Evolutionary conservation across 1,140 invertebrate species (phyloP).

Genomic region (Pteromalus puparum): DNA sequence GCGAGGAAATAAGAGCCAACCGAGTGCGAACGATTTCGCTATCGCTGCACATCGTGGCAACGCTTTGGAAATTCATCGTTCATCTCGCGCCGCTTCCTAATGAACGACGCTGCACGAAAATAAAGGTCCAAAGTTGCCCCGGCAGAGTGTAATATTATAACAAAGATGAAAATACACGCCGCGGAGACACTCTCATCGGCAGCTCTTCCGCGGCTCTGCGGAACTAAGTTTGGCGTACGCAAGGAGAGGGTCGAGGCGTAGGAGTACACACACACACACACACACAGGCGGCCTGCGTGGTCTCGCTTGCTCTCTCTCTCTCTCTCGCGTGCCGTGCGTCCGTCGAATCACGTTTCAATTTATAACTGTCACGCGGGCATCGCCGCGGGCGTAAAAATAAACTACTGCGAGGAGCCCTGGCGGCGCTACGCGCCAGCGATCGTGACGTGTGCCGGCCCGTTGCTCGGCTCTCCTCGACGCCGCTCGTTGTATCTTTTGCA

Average conservation of each 20-base stretch:
- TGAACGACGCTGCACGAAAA: conserved; percentile 1
- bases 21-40: neutral
- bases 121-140: conserved; percentile 1
- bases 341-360: conserved; percentile 64
- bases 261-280: conserved; percentile 35
- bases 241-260: neutral
- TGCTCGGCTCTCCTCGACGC: neutral
- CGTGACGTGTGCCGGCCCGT: conserved; percentile 52
- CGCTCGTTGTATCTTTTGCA: neutral
- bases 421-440: conserved; percentile 43
- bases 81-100: neutral
- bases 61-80: neutral
- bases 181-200: neutral
- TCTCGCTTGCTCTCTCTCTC: neutral
- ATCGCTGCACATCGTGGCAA: neutral
- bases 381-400: conserved; percentile 60
- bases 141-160: no score
- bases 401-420: conserved; percentile 20
- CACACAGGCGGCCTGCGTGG: conserved; percentile 8
- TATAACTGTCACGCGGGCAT: conserved; percentile 62
- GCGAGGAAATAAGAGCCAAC: neutral
- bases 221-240: conserved; percentile 20
- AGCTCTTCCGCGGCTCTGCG: neutral
- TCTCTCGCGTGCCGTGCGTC: conserved; percentile 53
- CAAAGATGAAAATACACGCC: conserved; percentile 37